Percentiles rank a stretch among this genome's conserved stretches.
Conservation (phyloP, 2,113 vertebrate species). For the Scophthalmus maximus region DNA sequence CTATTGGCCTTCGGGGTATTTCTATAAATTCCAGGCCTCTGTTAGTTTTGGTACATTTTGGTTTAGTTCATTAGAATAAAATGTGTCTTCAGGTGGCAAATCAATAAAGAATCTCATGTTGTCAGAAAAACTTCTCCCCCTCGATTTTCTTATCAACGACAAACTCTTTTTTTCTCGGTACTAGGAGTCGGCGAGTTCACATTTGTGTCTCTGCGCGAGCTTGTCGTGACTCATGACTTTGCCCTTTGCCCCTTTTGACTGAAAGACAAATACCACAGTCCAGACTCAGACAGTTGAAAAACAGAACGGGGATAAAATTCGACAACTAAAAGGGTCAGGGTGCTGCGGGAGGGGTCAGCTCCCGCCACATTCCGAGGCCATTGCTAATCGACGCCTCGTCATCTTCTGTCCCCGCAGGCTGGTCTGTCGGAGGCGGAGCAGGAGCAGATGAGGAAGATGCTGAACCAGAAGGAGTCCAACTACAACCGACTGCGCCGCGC, state of each 20-base stretch:
- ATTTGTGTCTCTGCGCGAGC: constrained; percentile 39
- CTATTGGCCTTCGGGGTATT: too few relatives aligned
- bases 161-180: constrained; percentile 12
- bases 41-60: too few relatives aligned
- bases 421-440: constrained; percentile 95
- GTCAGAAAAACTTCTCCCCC: constrained; percentile 35
- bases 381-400: constrained; percentile 3
- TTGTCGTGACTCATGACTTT: constrained; percentile 35
- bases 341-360: background rate
- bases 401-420: too few relatives aligned
- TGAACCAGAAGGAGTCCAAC: constrained; percentile 99
- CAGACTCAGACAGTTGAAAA: constrained; percentile 23
- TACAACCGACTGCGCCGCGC: constrained; percentile 96
- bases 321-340: constrained; percentile 6
- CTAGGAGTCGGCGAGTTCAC: constrained; percentile 26
- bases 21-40: too few relatives aligned
- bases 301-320: constrained; percentile 11
- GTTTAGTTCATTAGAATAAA: too few relatives aligned
- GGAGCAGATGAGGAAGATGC: constrained; percentile 98
- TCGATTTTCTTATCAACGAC: constrained; percentile 30
- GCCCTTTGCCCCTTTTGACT: constrained; percentile 33
- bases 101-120: too few relatives aligned
- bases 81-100: too few relatives aligned
- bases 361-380: background rate
- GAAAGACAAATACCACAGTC: constrained; percentile 14